These are phyloP conservation scores for Gobio occitaniae DNA, from an alignment of 2,797 vertebrate species.

Conservation along the genomic window DNA sequence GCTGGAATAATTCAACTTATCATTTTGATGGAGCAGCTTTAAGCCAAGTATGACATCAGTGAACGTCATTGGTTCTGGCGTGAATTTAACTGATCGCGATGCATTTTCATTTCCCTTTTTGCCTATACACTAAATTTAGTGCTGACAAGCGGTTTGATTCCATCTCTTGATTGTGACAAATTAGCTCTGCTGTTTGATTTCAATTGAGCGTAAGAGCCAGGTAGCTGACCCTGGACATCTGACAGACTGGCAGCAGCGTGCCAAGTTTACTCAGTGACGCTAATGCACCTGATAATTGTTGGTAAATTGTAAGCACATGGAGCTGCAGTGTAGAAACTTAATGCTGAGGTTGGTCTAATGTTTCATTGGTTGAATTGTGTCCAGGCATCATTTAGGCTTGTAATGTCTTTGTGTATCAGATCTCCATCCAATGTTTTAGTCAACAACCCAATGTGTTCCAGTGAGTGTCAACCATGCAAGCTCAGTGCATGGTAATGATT, in stretches of 20 bases:
- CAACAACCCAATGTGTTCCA: conserved; percentile 13
- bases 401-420: conserved; percentile 33
- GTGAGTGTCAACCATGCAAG: background rate
- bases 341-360: conserved; percentile 15
- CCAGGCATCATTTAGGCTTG: conserved; percentile 37
- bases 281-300: conserved; percentile 34
- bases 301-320: conserved; percentile 51
- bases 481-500: conserved; percentile 19
- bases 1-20: too few relatives aligned
- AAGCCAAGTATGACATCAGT: conserved; percentile 5
- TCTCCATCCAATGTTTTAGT: conserved; percentile 33
- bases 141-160: background rate
- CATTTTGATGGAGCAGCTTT: too few relatives aligned
- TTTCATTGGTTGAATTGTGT: conserved; percentile 27
- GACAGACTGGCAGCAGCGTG: conserved; percentile 1
- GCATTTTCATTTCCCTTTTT: conserved; percentile 3
- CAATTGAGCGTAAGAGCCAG: conserved; percentile 25
- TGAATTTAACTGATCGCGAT: background rate
- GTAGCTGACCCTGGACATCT: conserved; percentile 19
- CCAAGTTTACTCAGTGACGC: conserved; percentile 37
- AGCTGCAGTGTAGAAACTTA: conserved; percentile 24
- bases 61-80: background rate
- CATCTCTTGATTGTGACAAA: conserved; percentile 41
- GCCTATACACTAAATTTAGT: background rate
- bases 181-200: conserved; percentile 42